Evolutionary conservation across 2,888 invertebrate species (phyloP), one percentile per base, ranked within the genome.

Genomic region (Sicus ferrugineus): DNA sequence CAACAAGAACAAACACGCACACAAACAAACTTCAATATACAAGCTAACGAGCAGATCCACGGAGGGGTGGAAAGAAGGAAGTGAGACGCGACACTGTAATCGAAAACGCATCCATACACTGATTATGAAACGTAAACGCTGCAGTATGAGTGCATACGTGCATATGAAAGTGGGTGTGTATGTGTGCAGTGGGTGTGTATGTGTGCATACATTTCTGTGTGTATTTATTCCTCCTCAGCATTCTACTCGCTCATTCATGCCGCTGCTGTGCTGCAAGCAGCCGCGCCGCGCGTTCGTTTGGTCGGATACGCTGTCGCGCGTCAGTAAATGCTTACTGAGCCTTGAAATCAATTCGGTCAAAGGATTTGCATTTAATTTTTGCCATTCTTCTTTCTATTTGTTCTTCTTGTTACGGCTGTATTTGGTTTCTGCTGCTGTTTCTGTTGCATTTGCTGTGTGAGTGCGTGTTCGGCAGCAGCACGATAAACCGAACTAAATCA

Each of bases 281-380:
- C n/a, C n/a, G n/a, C n/a, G n/a, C n/a, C n/a, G n/a, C 34, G 34
- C 11, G 61, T 61, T 61, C 9, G 23, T 5, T 50, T 62, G 54
- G 56, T 69, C 58, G 30, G 28, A 46, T 46, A 48, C 50, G 64
- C 56, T 68, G 56, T 62, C 56, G 46, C 56, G 63, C 63, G 31
- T 56, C 56, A 58, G 31, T 19, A 48, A 64, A 69, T 64, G 63
- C 69, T 67, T 67, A 52, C 61, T 67, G 67, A 67, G 67, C 59
- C 67, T 67, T 67, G 67, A 67, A 67, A 67, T 61, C 59, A 61
- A 67, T 67, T 67, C 52, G 67, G 52, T 50, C 61, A 61, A 67
- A 67, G 61, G 61, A 67, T 66, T 66, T 56, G 59, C 50, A 61
- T 34, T 16, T 38, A 7, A 28, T 38, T 66, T 42, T 42, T 64